Evolutionary conservation across 1,140 invertebrate species (phyloP), one percentile per base, ranked within the genome.

Genomic region (Drosophila pallidifrons): DNA sequence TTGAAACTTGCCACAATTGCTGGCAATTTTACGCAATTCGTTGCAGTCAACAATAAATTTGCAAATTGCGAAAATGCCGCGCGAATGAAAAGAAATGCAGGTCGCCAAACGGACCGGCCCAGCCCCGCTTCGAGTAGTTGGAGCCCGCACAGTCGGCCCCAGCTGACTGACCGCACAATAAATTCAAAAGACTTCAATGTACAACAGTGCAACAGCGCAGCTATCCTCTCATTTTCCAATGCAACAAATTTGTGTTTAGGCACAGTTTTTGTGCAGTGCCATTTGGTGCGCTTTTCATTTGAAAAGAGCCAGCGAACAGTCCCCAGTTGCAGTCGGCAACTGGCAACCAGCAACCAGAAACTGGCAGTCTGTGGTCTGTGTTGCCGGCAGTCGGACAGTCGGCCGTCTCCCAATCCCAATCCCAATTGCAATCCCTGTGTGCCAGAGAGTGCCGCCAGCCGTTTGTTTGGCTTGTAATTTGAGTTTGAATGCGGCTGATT

Each of bases 11-110:
- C 82, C 76, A 82, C 82, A 87, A 88, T 88, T 74, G 80, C 66
- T 65, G 69, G 74, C 83, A 89, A 88, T 88, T 88, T 88, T 83
- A 89, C 85, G 83, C 85, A 89, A 89, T 87, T 87, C 83, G 82
- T 47, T 82, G 83, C 82, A 87, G 85, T 88, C 83, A 89, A 85
- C 83, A 89, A 83, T 83, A 89, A 88, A 88, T 88, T 88, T 85
- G 81, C 66, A 79, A 79, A 79, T 79, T 79, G 73, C 79, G 32
- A 70, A 77, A 87, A 72, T 75, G 63, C 68, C 46, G 61, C 55
- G 57, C 54, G 60, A 75, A 67, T 55, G 28, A 75, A 77, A 77
- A 77, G 77, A 89, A 89, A 88, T 89, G 83, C 83, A 88, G 83
- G 82, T 82, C 83, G 82, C 45, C 65, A 46, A 43, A 47, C 32